phyloP scores from a whole-genome alignment of 2,113 vertebrate genomes.

The Sphaerodactylus townsendi region DNA sequence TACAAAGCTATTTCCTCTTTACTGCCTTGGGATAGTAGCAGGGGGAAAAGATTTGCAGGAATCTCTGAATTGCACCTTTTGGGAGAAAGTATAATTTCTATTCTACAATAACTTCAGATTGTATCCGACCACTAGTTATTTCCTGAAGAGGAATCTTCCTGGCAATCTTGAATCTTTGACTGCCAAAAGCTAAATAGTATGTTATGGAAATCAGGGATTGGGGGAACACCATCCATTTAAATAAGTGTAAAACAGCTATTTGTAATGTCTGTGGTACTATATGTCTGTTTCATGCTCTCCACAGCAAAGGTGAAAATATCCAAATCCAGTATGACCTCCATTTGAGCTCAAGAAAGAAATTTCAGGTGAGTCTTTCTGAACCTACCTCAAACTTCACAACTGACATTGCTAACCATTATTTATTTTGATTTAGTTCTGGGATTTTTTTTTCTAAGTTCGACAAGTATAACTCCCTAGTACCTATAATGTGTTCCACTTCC shows the following conservation, averaged over 20 bases:
- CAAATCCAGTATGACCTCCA: not conserved
- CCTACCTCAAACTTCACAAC: too few species aligned
- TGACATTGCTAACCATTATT: too few species aligned
- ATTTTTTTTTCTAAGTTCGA: not conserved
- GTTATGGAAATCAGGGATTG: fast-evolving
- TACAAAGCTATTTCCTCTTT: slow-evolving; percentile 31
- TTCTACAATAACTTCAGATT: fast-evolving
- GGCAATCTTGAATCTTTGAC: fast-evolving
- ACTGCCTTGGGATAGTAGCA: slow-evolving; percentile 14
- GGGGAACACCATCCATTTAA: not conserved
- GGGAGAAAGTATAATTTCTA: not conserved
- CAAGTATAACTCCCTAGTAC: not conserved
- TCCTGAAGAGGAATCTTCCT: not conserved
- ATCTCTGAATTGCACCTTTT: not conserved
- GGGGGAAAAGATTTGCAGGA: not conserved
- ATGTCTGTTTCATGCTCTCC: not conserved
- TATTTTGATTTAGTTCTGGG: not conserved
- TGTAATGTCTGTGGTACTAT: not conserved
- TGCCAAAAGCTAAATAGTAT: not conserved
- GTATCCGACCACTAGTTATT: not conserved
- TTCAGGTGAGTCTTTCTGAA: not conserved
- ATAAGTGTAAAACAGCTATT: not conserved
- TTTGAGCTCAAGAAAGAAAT: not conserved
- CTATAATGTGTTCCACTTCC: not conserved
- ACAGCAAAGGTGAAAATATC: not conserved